Base-by-base conservation (phyloP, 2,797 vertebrate species). In the Oreonectes daqikongensis region DNA sequence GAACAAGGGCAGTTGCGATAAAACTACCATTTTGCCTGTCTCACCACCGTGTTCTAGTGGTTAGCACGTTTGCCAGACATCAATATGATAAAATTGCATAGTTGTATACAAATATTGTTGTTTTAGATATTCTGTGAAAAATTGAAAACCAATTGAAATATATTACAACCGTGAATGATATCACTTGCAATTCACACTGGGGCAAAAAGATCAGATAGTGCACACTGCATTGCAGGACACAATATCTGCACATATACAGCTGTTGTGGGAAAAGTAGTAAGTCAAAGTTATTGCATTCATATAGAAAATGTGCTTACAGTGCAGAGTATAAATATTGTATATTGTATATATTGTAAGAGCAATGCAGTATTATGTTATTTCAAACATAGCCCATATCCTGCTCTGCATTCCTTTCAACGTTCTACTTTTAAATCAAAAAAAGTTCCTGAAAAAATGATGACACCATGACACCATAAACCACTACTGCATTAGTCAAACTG, bases 1-100 rank as follows among this genome's bases (percentile, higher is more conserved):
- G 52, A 78, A 68, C 60, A 46, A 81, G 68, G 81, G 46, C 60
- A 14, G 12, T 44, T 12, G 17, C n/a, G 30, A 12, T 64, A 50
- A 64, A 64, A 70, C 4, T 1, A 52, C 8, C 11, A 14, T 67
- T 24, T 32, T 24, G 22, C 59, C 46, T 44, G 44, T 46, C 17
- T 18, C 17, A 35, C 7, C 1, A 8, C 32, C 6, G 1, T 35
- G 7, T 7, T 6, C 32, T 35, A 35, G 32, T 8, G 28, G 28
- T 30, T 8, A 35, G 7, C 32, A 32, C 30, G 7, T 32, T 32
- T 32, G 5, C 2, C 30, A 32, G 6, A 32, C 30, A 32, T 32
- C 30, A 1, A n/a, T n/a, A n/a, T n/a, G n/a, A n/a, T n/a, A n/a
- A n/a, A n/a, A n/a, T n/a, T n/a, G n/a, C n/a, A n/a, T n/a, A n/a